Evolutionary conservation across 2,888 invertebrate genomes (phyloP).

Genomic region (Himalopsyche anomala): DNA sequence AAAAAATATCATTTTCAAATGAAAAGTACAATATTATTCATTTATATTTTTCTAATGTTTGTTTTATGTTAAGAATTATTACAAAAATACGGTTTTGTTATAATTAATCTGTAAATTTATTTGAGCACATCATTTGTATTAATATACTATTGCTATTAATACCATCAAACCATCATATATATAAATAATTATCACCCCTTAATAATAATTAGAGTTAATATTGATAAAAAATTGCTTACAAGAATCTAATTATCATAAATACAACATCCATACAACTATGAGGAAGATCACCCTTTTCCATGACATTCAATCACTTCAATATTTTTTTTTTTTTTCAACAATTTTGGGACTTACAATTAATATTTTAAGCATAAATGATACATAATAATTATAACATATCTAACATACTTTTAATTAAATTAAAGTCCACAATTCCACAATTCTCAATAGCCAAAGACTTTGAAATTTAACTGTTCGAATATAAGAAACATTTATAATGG

Average conservation of each 20-base stretch:
- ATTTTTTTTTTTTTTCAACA: not conserved
- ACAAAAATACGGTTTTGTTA: not conserved
- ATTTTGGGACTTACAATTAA: not conserved
- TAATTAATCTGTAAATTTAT: not conserved
- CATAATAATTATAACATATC: too few species aligned
- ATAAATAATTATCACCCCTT: conserved; percentile 3
- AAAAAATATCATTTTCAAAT: too few species aligned
- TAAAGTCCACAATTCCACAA: too few species aligned
- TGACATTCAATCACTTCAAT: not conserved
- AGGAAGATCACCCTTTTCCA: not conserved
- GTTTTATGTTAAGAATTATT: not conserved
- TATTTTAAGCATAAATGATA: too few species aligned
- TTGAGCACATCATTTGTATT: not conserved
- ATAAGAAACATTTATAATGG: too few species aligned
- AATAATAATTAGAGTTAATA: not conserved
- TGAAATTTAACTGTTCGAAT: too few species aligned
- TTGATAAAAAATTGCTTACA: not conserved
- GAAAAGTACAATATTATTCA: too few species aligned
- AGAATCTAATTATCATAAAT: not conserved
- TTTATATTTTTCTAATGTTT: not conserved
- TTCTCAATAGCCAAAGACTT: too few species aligned
- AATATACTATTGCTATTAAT: not conserved
- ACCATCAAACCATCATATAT: not conserved
- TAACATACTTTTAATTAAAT: too few species aligned
- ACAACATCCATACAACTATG: not conserved